Percentiles rank a stretch among this genome's conserved stretches.
These are phyloP conservation scores for Strix uralensis DNA, from an alignment of 2,113 vertebrate genomes.

Conservation along the genomic window DNA sequence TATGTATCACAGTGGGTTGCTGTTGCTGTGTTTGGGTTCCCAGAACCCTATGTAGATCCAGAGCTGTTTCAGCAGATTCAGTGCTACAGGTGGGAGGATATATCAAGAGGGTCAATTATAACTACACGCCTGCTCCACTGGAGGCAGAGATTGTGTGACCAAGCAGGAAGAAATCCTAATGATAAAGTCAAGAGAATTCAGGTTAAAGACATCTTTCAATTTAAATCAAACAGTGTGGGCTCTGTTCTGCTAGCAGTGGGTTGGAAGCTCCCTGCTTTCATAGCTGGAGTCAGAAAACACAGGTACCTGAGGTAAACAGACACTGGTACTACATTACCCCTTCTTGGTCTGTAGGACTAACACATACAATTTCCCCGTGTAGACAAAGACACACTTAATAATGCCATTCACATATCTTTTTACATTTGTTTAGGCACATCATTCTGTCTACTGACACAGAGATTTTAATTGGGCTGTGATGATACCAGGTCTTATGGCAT, in stretches of 20 bases:
- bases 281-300: neutral
- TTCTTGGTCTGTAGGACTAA: neutral
- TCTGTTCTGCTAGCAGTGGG: neutral
- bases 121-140: neutral
- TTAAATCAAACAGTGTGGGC: neutral
- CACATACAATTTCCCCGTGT: neutral
- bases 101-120: neutral
- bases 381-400: neutral
- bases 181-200: neutral
- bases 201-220: slow-evolving; percentile 1
- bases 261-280: neutral
- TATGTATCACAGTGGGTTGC: neutral
- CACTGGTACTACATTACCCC: neutral
- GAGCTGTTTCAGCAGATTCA: neutral
- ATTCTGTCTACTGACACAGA: neutral
- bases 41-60: neutral
- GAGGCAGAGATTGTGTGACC: neutral
- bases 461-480: neutral
- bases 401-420: neutral
- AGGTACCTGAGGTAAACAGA: neutral
- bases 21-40: neutral
- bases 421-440: neutral
- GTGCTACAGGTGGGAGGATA: neutral
- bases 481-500: neutral
- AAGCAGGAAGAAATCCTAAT: neutral